Conservation (phyloP, 2,888 invertebrate species). For the Meteorus colon region DNA sequence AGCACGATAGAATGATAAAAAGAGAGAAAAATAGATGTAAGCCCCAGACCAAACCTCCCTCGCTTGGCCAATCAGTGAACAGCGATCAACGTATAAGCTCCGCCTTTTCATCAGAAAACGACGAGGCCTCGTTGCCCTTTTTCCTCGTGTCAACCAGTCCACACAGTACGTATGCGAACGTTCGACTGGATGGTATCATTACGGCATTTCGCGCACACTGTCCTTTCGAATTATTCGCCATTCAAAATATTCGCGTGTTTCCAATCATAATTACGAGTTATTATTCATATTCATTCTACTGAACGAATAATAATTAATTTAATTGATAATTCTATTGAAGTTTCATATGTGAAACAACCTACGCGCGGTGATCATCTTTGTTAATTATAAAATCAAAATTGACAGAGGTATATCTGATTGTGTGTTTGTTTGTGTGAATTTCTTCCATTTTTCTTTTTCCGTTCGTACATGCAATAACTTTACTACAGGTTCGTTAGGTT, state of each 20-base stretch:
- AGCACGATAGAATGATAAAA: constrained; percentile 14
- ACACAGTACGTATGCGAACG: constrained; percentile 69
- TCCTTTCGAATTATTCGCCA: neutral
- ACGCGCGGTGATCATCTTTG: too few relatives aligned
- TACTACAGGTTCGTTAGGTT: neutral
- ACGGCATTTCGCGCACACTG: neutral
- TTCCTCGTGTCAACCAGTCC: constrained; percentile 66
- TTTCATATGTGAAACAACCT: too few relatives aligned
- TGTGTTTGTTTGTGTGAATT: too few relatives aligned
- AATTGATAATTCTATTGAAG: too few relatives aligned
- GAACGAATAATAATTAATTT: too few relatives aligned
- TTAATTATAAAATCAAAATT: too few relatives aligned
- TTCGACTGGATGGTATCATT: constrained; percentile 61
- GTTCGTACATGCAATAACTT: neutral
- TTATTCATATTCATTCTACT: too few relatives aligned
- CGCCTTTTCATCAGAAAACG: constrained; percentile 52
- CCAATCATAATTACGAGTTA: too few relatives aligned
- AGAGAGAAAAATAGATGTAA: constrained; percentile 34
- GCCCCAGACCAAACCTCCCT: constrained; percentile 54
- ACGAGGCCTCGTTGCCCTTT: constrained; percentile 62
- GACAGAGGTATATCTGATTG: too few relatives aligned
- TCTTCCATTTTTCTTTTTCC: too few relatives aligned
- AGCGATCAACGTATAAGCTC: constrained; percentile 52
- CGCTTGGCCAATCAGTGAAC: constrained; percentile 57
- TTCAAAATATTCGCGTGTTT: neutral